Evolutionary conservation across 2,797 vertebrate species (phyloP).

Genomic region (Melanotaenia maccullochi): DNA sequence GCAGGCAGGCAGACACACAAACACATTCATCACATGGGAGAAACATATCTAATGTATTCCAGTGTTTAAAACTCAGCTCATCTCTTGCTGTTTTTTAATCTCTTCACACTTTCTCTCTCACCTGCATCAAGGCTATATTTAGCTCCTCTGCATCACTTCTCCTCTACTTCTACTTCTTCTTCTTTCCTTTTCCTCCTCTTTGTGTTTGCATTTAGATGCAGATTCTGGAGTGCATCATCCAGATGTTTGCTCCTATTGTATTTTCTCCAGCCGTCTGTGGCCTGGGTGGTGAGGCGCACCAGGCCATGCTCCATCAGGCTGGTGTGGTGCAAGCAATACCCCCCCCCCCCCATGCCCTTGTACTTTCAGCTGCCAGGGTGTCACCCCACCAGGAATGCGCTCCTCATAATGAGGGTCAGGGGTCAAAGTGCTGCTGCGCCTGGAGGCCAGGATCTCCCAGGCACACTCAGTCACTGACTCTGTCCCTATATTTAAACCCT

Average conservation of each 20-base stretch:
- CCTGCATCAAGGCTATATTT: constrained; percentile 51
- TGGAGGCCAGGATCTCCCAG: constrained; percentile 80
- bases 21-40: constrained; percentile 29
- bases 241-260: constrained; percentile 27
- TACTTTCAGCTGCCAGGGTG: constrained; percentile 70
- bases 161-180: too few relatives aligned
- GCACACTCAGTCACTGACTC: constrained; percentile 84
- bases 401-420: constrained; percentile 84
- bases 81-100: constrained; percentile 18
- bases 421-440: constrained; percentile 78
- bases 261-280: constrained; percentile 50
- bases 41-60: constrained; percentile 20
- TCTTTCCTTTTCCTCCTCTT: constrained; percentile 14
- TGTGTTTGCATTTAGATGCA: constrained; percentile 59
- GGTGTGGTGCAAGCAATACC: constrained; percentile 52
- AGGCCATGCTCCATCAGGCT: constrained; percentile 52
- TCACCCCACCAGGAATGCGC: constrained; percentile 80
- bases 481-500: constrained; percentile 85
- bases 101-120: constrained; percentile 41
- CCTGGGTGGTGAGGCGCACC: constrained; percentile 59
- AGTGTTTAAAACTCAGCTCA: constrained; percentile 11
- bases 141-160: constrained; percentile 33
- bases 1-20: constrained; percentile 34
- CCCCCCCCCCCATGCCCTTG: constrained; percentile 78
- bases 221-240: constrained; percentile 34